These are phyloP conservation scores for Dreissena polymorpha DNA, from an alignment of 1,140 invertebrate species.

Conservation along the genomic window DNA sequence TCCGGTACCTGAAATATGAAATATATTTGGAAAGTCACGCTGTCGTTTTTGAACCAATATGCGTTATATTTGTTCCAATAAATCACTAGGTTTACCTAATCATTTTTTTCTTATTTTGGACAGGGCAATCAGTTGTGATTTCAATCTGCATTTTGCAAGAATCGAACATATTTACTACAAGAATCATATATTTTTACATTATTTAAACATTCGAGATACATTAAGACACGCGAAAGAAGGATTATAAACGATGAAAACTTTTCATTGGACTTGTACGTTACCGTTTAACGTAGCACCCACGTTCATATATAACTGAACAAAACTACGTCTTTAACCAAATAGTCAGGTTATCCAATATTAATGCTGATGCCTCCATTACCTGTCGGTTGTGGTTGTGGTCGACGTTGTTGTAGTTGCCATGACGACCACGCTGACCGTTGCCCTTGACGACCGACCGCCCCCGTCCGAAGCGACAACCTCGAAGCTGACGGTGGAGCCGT, in stretches of 20 bases:
- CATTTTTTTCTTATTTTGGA: neutral
- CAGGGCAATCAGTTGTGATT: neutral
- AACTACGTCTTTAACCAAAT: neutral
- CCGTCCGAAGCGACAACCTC: constrained; percentile 18
- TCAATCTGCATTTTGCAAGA: neutral
- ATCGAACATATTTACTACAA: neutral
- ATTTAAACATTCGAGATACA: neutral
- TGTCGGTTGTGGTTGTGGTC: constrained; percentile 42
- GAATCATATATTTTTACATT: neutral
- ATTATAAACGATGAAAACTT: neutral
- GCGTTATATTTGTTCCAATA: neutral
- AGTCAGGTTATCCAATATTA: neutral
- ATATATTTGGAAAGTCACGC: neutral
- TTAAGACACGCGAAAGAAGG: neutral
- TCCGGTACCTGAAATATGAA: constrained; percentile 13
- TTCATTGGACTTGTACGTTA: neutral
- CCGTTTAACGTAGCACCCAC: neutral
- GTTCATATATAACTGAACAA: neutral
- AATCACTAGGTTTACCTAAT: neutral
- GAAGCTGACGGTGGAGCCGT: constrained; percentile 5
- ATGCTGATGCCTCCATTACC: neutral
- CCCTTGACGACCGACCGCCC: constrained; percentile 2
- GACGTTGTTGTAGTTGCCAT: constrained; percentile 19
- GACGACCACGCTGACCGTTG: neutral
- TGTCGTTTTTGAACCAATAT: too few relatives aligned